Percentiles rank a stretch among this genome's conserved stretches.
phyloP scores from a whole-genome alignment of 2,797 vertebrate species.

The Gobionotothen gibberifrons region DNA sequence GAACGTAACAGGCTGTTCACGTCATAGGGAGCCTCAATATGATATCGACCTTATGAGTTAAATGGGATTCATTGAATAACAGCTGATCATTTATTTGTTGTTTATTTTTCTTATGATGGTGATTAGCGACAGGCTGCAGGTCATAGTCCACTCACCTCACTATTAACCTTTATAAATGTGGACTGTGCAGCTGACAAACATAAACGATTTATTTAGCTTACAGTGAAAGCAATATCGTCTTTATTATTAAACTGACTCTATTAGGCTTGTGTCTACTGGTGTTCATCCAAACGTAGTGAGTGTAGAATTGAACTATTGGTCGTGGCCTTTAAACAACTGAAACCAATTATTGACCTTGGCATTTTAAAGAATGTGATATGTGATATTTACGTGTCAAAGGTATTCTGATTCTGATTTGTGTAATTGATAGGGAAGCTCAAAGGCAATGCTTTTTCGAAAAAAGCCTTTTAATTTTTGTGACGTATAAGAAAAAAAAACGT shows the following conservation, averaged over 20 bases:
- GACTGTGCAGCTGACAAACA: constrained; percentile 15
- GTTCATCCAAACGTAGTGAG: neutral
- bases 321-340: constrained; percentile 8
- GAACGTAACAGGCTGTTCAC: constrained; percentile 16
- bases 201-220: constrained; percentile 11
- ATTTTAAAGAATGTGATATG: constrained; percentile 2
- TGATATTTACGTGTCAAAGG: neutral
- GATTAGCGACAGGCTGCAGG: constrained; percentile 42
- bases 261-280: neutral
- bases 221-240: constrained; percentile 21
- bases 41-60: constrained; percentile 28
- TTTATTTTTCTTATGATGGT: constrained; percentile 47
- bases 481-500: neutral
- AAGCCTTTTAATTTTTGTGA: constrained; percentile 3
- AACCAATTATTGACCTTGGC: neutral
- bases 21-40: constrained; percentile 18
- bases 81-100: constrained; percentile 50
- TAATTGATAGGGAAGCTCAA: constrained; percentile 7
- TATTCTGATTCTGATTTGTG: neutral
- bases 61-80: constrained; percentile 25
- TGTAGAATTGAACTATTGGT: neutral
- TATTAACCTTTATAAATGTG: constrained; percentile 38
- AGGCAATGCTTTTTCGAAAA: constrained; percentile 1
- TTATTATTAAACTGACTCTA: constrained; percentile 4
- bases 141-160: constrained; percentile 39